A percentile compares a stretch with the other conserved stretches of the same genome.
Evolutionary conservation across 2,113 vertebrate species (phyloP).

Genomic region (Dendrocopos noguchii): DNA sequence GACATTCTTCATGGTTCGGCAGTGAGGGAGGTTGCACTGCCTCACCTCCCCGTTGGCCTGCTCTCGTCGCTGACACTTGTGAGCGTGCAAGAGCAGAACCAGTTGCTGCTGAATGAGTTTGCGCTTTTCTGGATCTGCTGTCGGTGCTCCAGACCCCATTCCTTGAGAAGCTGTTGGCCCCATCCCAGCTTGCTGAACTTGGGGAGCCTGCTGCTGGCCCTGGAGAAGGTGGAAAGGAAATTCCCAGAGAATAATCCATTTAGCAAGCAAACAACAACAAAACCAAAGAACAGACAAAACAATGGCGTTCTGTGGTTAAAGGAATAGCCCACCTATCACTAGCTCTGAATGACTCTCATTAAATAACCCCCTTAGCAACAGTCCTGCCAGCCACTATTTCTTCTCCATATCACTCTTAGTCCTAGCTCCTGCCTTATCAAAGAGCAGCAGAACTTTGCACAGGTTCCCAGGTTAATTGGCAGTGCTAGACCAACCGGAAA

Average conservation of each 20-base stretch:
- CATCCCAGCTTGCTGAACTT: conserved; percentile 82
- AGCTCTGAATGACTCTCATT: not conserved
- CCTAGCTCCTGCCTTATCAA: conserved; percentile 12
- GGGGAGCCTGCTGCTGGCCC: conserved; percentile 79
- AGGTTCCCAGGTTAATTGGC: not conserved
- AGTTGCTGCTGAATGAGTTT: conserved; percentile 98
- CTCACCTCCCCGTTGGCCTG: conserved; percentile 96
- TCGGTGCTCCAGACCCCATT: conserved; percentile 88
- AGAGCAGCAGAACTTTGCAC: not conserved
- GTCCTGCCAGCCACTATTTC: not conserved
- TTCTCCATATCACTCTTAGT: not conserved
- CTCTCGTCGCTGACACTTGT: conserved; percentile 97
- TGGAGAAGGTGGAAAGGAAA: conserved; percentile 13
- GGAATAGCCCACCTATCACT: not conserved
- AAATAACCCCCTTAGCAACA: not conserved
- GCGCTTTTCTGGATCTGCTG: conserved; percentile 96
- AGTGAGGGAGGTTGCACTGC: conserved; percentile 97
- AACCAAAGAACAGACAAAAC: not conserved
- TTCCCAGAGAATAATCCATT: not conserved
- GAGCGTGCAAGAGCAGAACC: conserved; percentile 94
- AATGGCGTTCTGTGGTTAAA: not conserved
- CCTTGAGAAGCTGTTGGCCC: conserved; percentile 83
- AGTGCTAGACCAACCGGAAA: not conserved
- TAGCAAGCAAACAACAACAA: not conserved
- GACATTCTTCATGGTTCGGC: conserved; percentile 99